phyloP scores from a whole-genome alignment of 2,113 vertebrate genomes.

The Meles meles region DNA sequence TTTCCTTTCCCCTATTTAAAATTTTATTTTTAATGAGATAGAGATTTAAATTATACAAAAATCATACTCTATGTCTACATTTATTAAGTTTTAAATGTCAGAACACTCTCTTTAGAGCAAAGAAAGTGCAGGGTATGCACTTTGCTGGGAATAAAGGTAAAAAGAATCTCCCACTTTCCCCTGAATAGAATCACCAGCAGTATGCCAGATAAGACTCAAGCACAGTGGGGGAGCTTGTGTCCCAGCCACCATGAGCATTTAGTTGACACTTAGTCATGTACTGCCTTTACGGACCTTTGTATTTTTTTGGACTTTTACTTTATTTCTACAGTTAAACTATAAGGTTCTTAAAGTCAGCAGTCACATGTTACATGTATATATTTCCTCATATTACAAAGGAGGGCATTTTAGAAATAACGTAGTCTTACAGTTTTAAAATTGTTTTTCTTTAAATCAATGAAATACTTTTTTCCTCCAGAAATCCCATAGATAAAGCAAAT shows the following conservation, averaged over 20 bases:
- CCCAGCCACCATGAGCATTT: background rate
- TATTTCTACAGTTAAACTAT: background rate
- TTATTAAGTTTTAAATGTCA: slow-evolving; percentile 53
- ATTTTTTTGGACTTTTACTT: background rate
- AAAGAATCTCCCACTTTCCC: background rate
- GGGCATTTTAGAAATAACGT: background rate
- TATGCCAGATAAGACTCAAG: rapidly evolving
- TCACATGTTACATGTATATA: background rate
- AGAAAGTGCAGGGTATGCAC: background rate
- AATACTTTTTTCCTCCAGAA: background rate
- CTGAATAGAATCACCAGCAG: background rate
- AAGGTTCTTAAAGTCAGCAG: background rate
- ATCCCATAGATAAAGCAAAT: background rate
- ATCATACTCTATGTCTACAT: background rate
- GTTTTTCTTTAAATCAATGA: background rate
- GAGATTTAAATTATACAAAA: slow-evolving; percentile 60
- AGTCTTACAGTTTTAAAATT: background rate
- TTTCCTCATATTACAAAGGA: background rate
- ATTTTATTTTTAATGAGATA: slow-evolving; percentile 62
- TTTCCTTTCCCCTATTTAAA: slow-evolving; percentile 53
- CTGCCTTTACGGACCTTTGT: background rate
- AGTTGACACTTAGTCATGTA: background rate
- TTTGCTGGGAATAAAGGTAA: background rate
- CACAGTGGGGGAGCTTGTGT: background rate
- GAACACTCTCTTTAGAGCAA: background rate